Base-by-base conservation (phyloP, 1,140 invertebrate species). In the Ctenoplectra terminalis region DNA sequence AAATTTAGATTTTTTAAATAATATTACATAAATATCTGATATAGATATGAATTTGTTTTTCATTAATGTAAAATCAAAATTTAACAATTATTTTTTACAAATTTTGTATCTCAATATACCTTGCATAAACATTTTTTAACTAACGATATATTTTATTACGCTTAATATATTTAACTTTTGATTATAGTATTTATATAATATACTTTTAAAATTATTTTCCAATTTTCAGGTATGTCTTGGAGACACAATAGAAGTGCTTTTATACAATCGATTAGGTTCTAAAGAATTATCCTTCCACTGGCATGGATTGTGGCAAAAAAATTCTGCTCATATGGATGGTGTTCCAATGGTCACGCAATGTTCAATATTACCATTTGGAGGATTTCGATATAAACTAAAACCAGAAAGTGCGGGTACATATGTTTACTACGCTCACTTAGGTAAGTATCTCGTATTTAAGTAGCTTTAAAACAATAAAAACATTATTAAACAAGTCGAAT, bases 181-280 rank as follows among this genome's bases (percentile, higher is more conserved):
- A n/a, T n/a, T n/a, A n/a, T n/a, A n/a, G n/a, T n/a, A n/a, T n/a
- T n/a, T n/a, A n/a, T n/a, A n/a, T n/a, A n/a, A n/a, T n/a, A n/a
- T n/a, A n/a, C n/a, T 29, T 20, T 31, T 46, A n/a, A 66, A 29
- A 34, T 43, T 43, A 23, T n/a, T n/a, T 34, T 23, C 50, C 20
- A 50, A 66, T 54, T 46, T 94, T 54, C 89, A 97, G 95, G 96
- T 98, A 0, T 98, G 97, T 89, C 94, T 97, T 81, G 95, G 96
- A 23, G 97, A 98, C 86, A 95, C 90, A 6, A 86, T 95, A 17
- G 93, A 94, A 58, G 93, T 96, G 0, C 90, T 98, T 17, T 96
- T 98, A 0, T 96, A 98, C 90, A 91, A 91, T 34, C 85, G 77
- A 82, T 80, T 91, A 48, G 82, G 77, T 40, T 83, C 82, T 1